Evolutionary conservation across 2,113 vertebrate genomes (phyloP), one percentile per base, ranked within the genome.

Genomic region (Protobothrops mucrosquamatus): DNA sequence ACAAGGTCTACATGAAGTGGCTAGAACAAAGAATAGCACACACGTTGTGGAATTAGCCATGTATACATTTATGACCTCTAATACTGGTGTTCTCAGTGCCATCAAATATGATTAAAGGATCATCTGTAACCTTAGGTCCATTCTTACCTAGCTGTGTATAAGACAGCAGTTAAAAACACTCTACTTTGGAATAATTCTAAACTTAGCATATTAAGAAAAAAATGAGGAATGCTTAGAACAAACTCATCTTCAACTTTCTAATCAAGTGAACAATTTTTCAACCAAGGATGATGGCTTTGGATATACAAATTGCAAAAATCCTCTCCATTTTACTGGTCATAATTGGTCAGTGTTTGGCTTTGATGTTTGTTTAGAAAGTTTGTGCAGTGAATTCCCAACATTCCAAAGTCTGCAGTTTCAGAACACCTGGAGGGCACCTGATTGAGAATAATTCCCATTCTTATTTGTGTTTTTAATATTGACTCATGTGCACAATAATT

Each of bases 361-460:
- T 81, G 69, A 39, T 81, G 34, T 81, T 81, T 81, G 74, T 81
- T 81, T 81, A 43, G 74, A 81, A 81, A 81, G 74, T 43, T 81
- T 81, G 34, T 81, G 74, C 34, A 81, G 74, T 39, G 74, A 81
- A 81, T 81, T 81, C 74, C 18, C 74, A 81, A 43, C 34, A 81
- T 81, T 81, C 74, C 74, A 81, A 81, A 43, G 74, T 34, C 18
- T 81, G 34, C 34, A 43, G 34, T 9, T 81, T 81, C 74, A 39
- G 34, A 39, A 81, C 74, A 81, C 74, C 74, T 81, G 20, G 74
- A 43, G 20, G 34, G 74, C 74, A 81, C 34, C 74, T 43, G 74
- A 81, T 20, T 88, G 94, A 94, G 94, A 95, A 61, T 94, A 48
- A 2, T 87, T 87, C 54, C 29, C 93, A 89, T 95, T 94, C 89